Base-by-base conservation (phyloP, 2,113 vertebrate genomes). In the Heteronetta atricapilla region DNA sequence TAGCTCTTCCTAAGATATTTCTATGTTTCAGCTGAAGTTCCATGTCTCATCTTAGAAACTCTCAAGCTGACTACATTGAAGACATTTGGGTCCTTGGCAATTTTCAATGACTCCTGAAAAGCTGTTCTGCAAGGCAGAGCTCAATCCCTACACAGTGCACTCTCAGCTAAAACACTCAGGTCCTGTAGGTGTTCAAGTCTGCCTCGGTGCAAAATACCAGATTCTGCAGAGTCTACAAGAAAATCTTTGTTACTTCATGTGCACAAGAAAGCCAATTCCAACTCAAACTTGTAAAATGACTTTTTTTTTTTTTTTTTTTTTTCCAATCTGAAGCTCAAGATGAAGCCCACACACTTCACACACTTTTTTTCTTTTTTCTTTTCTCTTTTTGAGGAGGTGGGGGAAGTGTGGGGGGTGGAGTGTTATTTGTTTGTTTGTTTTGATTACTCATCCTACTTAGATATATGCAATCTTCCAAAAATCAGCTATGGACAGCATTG, bases 241-340 rank as follows among this genome's bases (percentile, higher is more conserved):
- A 66, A 34, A 42, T 11, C 23, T 0, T 0, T 34, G 22, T 29
- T 74, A n/a, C 25, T 80, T 68, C 3, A 0, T 7, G 8, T 63
- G 42, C 23, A 36, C 20, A 70, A 68, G 22, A 59, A 72, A 68
- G 13, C 4, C 11, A 76, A 38, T 53, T 82, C 36, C 64, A 21
- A 79, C 33, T 68, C 28, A 63, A 23, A 50, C 15, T 48, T 60
- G 22, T 72, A 48, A 55, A 73, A 18, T 21, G 7, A 56, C 10
- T 12, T 4, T 19, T 40, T 4, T 18, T 40, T 59, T 74, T 11
- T 4, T 22, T 40, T 5, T 19, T 40, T 60, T 75, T 31, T 11
- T 4, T 23, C 34, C 58, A 22, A 69, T 63, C 31, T 63, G 19
- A 85, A 80, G 55, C 53, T 84, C 21, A n/a, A 73, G 33, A 33